Evolutionary conservation across 2,113 vertebrate genomes (phyloP), one percentile per base, ranked within the genome.

Genomic region (Ptychochromis oligacanthus): DNA sequence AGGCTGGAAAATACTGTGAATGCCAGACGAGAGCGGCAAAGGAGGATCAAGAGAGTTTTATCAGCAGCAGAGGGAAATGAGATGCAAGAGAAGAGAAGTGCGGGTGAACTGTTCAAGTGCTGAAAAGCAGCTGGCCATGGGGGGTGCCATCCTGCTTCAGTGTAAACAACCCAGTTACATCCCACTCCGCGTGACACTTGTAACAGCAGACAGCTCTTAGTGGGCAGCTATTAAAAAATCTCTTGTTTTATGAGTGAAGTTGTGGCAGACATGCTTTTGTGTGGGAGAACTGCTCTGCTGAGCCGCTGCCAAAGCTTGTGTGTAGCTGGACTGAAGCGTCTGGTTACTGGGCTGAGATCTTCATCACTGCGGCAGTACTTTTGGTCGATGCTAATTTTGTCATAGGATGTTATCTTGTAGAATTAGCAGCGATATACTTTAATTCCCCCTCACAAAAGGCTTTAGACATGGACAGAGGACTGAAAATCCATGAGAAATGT

Each of bases 11-110:
- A 77, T 28, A n/a, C 34, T 75, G 22, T 46, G 54, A 78, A 80
- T 74, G 36, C 64, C 67, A 60, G 74, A 77, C 3, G 4, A 75
- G 81, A 81, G 80, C 65, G 58, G 84, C 28, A 56, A 75, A 82
- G 59, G 83, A 84, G 75, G 77, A 74, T 89, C 65, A 85, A 80
- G 82, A 81, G 76, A 24, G 24, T 62, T 70, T 83, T 80, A 87
- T 87, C 79, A 88, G 61, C 84, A 83, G 82, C 83, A 60, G 74
- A 80, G 83, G 34, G 77, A 89, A 84, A 82, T 79, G 72, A 88
- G 74, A 40, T 79, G 59, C 55, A 46, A 65, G 61, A 83, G 82
- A 77, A 58, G n/a, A 18, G 4, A 11, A 83, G 81, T 5, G 28
- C 46, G 62, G 80, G 46, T 65, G 67, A 87, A 87, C 36, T 83